Base-by-base conservation (phyloP, 2,888 invertebrate species). In the Seira sanloemensis region DNA sequence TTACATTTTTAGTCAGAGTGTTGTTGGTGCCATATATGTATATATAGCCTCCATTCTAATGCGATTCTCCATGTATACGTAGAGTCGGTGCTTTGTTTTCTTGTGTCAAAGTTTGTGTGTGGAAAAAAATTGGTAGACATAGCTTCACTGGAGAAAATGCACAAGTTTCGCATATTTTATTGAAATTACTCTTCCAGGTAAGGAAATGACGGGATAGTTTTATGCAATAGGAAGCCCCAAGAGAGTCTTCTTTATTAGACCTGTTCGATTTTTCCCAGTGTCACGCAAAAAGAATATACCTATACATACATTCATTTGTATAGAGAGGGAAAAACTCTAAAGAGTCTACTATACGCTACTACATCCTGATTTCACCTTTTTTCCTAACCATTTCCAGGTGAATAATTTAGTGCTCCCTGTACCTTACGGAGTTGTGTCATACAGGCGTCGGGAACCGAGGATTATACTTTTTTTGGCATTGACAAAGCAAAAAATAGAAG, bases 1-100 rank as follows among this genome's bases (percentile, higher is more conserved):
- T n/a, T n/a, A n/a, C n/a, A n/a, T n/a, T n/a, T n/a, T n/a, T n/a
- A n/a, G n/a, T n/a, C n/a, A n/a, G n/a, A n/a, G n/a, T n/a, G n/a
- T 54, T 21, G 21, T 58, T 71, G 78, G 62, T 71, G 69, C 71
- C 67, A 68, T 37, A 37, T 37, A 37, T 12, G 37, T 37, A 37
- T 12, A 4, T 37, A 37, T 7, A 37, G n/a, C n/a, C n/a, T n/a
- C n/a, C n/a, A n/a, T n/a, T n/a, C n/a, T n/a, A n/a, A n/a, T n/a
- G n/a, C n/a, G n/a, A n/a, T n/a, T n/a, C n/a, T n/a, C n/a, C n/a
- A n/a, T n/a, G n/a, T n/a, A n/a, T n/a, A n/a, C n/a, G n/a, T n/a
- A 37, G 37, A 37, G 37, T 37, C 7, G 12, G 37, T 37, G 37
- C 37, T 37, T 5, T 37, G 37, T 37, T 37, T 37, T 37, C 37